Evolutionary conservation across 2,113 vertebrate genomes (phyloP).

Genomic region (Dipodomys ordii): DNA sequence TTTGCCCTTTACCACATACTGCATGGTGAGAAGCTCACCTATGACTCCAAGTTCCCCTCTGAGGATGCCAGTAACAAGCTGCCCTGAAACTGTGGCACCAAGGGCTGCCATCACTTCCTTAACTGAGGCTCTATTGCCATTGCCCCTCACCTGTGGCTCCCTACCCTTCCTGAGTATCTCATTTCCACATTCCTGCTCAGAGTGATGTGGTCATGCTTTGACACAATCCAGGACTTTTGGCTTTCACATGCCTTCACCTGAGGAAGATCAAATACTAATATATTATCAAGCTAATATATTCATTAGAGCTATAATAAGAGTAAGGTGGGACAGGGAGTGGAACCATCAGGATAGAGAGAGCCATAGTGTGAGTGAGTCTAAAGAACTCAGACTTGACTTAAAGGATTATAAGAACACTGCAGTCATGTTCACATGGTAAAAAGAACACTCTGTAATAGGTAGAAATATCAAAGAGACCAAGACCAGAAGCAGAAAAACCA

Average conservation of each 20-base stretch:
- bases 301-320: background rate
- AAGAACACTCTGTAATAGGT: background rate
- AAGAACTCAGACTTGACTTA: background rate
- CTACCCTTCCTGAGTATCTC: constrained; percentile 4
- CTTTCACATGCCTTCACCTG: background rate
- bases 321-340: background rate
- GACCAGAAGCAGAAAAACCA: constrained; percentile 30
- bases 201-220: constrained; percentile 59
- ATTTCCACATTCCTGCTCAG: background rate
- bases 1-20: constrained; percentile 95
- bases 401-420: too few species aligned
- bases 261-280: background rate
- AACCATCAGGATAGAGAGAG: background rate
- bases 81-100: constrained; percentile 95
- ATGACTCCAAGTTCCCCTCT: constrained; percentile 97
- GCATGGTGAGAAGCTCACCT: constrained; percentile 95
- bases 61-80: constrained; percentile 97
- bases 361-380: background rate
- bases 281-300: background rate
- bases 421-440: background rate
- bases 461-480: background rate
- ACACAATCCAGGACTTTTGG: background rate
- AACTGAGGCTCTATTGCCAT: constrained; percentile 85
- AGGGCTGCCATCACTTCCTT: constrained; percentile 93
- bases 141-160: constrained; percentile 62